Conservation (phyloP, 2,888 invertebrate species). For the Drosophila mimetica region DNA sequence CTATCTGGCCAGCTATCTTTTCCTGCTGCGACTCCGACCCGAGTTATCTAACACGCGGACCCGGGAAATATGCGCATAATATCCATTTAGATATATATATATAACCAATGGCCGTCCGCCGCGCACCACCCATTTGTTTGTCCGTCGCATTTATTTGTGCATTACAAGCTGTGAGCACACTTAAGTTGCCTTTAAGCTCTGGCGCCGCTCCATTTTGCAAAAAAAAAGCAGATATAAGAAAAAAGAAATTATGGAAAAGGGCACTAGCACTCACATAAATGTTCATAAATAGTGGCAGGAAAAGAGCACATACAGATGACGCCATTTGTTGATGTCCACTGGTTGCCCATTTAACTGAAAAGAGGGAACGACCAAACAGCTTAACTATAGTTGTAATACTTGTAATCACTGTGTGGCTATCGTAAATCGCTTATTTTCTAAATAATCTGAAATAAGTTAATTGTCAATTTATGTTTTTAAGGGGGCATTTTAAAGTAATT, state of each 20-base stretch:
- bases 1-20: constrained; percentile 70
- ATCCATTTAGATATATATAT: constrained; percentile 77
- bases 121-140: constrained; percentile 51
- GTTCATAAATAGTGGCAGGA: constrained; percentile 12
- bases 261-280: constrained; percentile 17
- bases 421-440: too few relatives aligned
- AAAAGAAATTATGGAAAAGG: constrained; percentile 18
- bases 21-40: constrained; percentile 54
- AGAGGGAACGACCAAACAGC: too few relatives aligned
- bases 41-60: constrained; percentile 57
- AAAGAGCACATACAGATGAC: constrained; percentile 49
- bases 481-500: not conserved
- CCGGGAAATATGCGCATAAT: constrained; percentile 66
- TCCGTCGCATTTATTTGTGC: constrained; percentile 69
- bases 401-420: too few relatives aligned
- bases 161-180: constrained; percentile 75
- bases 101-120: constrained; percentile 61
- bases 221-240: constrained; percentile 49
- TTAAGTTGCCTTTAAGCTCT: constrained; percentile 77
- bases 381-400: too few relatives aligned
- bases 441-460: too few relatives aligned
- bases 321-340: constrained; percentile 51
- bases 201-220: constrained; percentile 81
- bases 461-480: not conserved
- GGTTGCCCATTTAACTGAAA: constrained; percentile 36